Base-by-base conservation (phyloP, 2,888 invertebrate genomes). In the Drosophila setosimentum region DNA sequence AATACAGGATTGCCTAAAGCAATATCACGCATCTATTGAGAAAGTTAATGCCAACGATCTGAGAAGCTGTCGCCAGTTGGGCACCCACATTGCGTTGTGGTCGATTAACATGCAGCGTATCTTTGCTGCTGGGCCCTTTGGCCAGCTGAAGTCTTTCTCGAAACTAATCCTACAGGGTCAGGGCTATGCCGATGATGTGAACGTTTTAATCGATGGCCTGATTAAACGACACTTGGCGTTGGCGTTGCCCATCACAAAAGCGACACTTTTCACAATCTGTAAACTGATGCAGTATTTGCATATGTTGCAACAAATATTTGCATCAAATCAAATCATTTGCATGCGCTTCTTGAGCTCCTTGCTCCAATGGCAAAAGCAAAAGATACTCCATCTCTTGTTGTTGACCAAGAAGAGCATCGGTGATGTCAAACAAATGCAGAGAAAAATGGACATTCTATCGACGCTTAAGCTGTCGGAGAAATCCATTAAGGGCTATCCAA, bases 261-360 rank as follows among this genome's bases (percentile, higher is more conserved):
- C 95, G 40, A 95, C 96, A 45, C 94, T 98, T 16, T 94, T 96
- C 76, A 94, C 95, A 4, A 93, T 98, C 58, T 98, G 97, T 93
- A 95, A 96, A 87, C 94, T 98, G 30, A 94, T 97, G 64, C 97
- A 98, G 92, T 94, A 97, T 72, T 93, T 98, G 42, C 97, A 97
- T 93, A 95, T 96, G 35, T 94, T 98, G 76, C 95, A 96, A 90
- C 94, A 95, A 77, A 95, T 95, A 18, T 96, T 97, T 82, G 94
- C 95, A 63, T 94, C 95, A 45, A 95, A 97, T 91, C 94, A 95
- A 55, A 94, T 96, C 73, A 94, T 95, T 76, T 95, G 98, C 60
- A 95, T 96, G 27, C 96, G 96, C 88, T 95, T 96, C 16, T 94
- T 96, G 62, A 95, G 96, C 83, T 96, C 97, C 92, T 95, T 97